phyloP scores from a whole-genome alignment of 1,140 invertebrate species.

The Hormaphis cornu region DNA sequence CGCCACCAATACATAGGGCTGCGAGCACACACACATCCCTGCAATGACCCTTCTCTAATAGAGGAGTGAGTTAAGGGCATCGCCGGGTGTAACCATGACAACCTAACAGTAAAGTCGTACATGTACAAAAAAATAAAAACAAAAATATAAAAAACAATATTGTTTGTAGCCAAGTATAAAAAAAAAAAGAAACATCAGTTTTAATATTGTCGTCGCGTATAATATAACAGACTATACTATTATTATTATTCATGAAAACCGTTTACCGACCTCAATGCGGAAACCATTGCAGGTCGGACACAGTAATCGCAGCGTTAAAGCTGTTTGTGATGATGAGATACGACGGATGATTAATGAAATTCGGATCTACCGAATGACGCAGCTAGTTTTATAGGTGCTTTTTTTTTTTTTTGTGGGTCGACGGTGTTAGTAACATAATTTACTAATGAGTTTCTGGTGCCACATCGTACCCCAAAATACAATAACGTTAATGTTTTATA shows the following conservation, averaged over 20 bases:
- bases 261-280: slow-evolving; percentile 11
- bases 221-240: too few species aligned
- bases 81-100: slow-evolving; percentile 11
- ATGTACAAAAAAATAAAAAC: neutral
- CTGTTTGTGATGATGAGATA: neutral
- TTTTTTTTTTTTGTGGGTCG: neutral
- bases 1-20: too few species aligned
- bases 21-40: neutral
- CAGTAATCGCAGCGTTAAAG: slow-evolving; percentile 10
- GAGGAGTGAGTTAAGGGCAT: neutral
- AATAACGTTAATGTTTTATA: too few species aligned
- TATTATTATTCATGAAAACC: neutral
- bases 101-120: neutral
- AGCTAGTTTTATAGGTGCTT: neutral
- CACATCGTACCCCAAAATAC: too few species aligned
- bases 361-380: neutral
- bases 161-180: neutral
- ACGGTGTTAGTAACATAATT: neutral
- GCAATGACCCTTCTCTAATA: slow-evolving; percentile 7
- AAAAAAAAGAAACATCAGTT: neutral
- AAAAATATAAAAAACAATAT: neutral
- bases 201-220: too few species aligned
- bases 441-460: too few species aligned
- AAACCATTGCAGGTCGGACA: neutral
- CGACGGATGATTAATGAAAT: slow-evolving; percentile 22